phyloP scores from a whole-genome alignment of 1,140 invertebrate genomes.

The Drosophila triauraria region DNA sequence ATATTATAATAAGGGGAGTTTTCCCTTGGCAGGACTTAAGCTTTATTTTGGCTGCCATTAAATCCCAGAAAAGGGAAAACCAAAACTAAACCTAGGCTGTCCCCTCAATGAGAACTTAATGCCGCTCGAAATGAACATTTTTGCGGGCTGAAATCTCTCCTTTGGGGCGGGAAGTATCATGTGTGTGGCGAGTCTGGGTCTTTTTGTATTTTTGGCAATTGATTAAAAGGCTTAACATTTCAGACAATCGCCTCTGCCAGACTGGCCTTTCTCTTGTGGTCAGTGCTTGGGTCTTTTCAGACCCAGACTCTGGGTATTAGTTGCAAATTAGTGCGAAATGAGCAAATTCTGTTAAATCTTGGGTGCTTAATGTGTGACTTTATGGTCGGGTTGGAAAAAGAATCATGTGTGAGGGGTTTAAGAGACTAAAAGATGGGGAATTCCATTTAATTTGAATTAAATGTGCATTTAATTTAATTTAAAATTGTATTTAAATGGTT shows the following conservation, averaged over 20 bases:
- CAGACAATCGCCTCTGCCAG: conserved; percentile 70
- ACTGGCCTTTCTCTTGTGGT: conserved; percentile 32
- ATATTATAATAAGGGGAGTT: conserved; percentile 45
- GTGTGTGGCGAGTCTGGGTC: conserved; percentile 14
- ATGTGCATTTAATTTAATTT: neutral
- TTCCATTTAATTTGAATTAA: neutral
- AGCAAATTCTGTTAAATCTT: conserved; percentile 68
- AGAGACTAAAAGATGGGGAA: neutral
- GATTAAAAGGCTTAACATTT: conserved; percentile 80
- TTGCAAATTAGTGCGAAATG: conserved; percentile 69
- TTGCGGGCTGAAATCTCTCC: conserved; percentile 55
- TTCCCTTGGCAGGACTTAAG: conserved; percentile 14
- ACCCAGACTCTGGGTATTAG: conserved; percentile 45
- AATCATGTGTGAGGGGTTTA: conserved; percentile 34
- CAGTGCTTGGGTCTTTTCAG: conserved; percentile 7
- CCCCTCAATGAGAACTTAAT: conserved; percentile 73
- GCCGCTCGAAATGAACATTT: conserved; percentile 72
- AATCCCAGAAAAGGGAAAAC: conserved; percentile 19
- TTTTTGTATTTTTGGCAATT: conserved; percentile 71
- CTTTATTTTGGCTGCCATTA: conserved; percentile 31
- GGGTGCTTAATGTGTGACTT: conserved; percentile 73
- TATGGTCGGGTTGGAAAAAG: conserved; percentile 41
- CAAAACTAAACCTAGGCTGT: conserved; percentile 59
- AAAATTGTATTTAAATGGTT: too few relatives aligned
- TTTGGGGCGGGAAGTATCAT: conserved; percentile 34